Evolutionary conservation across 2,888 invertebrate genomes (phyloP), one percentile per base, ranked within the genome.

Genomic region (Graphium colonna): DNA sequence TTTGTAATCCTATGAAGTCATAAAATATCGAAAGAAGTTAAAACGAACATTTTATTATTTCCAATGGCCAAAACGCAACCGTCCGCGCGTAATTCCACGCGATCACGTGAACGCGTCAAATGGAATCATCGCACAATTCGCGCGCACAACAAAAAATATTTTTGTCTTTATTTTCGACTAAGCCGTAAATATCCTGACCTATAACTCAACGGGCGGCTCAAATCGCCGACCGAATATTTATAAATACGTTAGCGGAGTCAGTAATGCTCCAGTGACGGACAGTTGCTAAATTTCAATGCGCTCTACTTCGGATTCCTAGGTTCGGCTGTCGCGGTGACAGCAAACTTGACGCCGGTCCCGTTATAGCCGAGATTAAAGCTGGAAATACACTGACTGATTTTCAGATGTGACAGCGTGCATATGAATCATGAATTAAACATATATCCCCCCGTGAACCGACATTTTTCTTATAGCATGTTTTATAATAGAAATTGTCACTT

Each of bases 251-350:
- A 77, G 82, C 75, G 67, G 68, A 76, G 70, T 73, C 77, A 68
- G 82, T 82, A 82, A 83, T 81, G 79, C 76, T 74, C 67, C 74
- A 70, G 75, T 42, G 81, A 79, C 82, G 79, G 83, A 80, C 88
- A 89, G 88, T 87, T 87, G 88, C 84, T 86, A 87, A 83, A 88
- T 88, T 84, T 88, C 87, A 86, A 81, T 81, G 80, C 79, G 86
- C 73, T 82, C 85, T 77, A 85, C 77, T 86, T 87, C 72, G 66
- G 75, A 79, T 76, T 70, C 71, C 73, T 73, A 73, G 79, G 73
- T 74, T 79, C 75, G 68, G 72, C 73, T 69, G 82, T 77, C 76
- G 73, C 69, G 69, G 64, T 62, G 73, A 75, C 74, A 66, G 75
- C 75, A 73, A 73, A 73, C 73, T 73, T 69, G 55, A 64, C 61